A percentile compares a stretch with the other conserved stretches of the same genome.
Evolutionary conservation across 2,888 invertebrate species (phyloP).

Genomic region (Brenthis daphne): DNA sequence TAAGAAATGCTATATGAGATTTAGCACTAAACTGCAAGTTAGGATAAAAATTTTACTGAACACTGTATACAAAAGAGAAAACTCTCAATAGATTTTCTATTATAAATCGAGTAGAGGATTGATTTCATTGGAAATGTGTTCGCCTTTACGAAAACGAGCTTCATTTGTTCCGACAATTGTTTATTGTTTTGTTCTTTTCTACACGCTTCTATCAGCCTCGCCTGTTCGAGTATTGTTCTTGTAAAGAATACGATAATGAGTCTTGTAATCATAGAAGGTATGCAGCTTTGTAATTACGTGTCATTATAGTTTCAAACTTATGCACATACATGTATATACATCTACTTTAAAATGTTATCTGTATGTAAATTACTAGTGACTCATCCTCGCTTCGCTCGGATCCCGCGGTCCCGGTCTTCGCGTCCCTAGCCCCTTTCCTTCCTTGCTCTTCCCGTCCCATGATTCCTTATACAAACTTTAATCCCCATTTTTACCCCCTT

Average conservation of each 20-base stretch:
- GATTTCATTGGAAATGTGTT: constrained; percentile 24
- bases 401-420: too few relatives aligned
- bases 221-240: not conserved
- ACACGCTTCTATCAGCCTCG: constrained; percentile 1
- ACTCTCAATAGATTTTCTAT: constrained; percentile 13
- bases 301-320: too few relatives aligned
- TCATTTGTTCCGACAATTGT: constrained; percentile 18
- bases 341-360: too few relatives aligned
- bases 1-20: not conserved
- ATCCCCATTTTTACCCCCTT: too few relatives aligned
- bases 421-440: too few relatives aligned
- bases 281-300: not conserved
- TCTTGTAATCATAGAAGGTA: not conserved
- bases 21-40: not conserved
- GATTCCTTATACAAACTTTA: too few relatives aligned
- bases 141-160: constrained; percentile 22
- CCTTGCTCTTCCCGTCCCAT: too few relatives aligned
- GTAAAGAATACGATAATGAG: not conserved
- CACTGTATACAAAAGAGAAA: not conserved
- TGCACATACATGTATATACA: too few relatives aligned
- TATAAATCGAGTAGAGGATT: constrained; percentile 14
- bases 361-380: too few relatives aligned
- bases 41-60: not conserved
- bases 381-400: too few relatives aligned
- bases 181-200: not conserved